Conservation (phyloP, 2,797 vertebrate genomes). For the Sphenopsis melanotis region DNA sequence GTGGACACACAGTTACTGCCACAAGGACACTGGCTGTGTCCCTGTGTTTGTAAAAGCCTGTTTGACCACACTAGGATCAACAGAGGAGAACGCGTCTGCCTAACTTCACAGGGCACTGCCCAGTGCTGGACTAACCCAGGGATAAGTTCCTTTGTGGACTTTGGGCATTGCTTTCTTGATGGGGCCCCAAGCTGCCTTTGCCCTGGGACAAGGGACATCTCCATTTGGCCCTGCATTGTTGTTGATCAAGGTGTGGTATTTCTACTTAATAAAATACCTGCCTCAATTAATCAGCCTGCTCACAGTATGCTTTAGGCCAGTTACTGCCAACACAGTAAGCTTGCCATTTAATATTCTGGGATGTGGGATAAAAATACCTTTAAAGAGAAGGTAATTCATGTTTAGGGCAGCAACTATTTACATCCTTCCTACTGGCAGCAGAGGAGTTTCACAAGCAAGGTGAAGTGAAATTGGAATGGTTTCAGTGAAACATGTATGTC, state of each 20-base stretch:
- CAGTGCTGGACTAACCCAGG: neutral
- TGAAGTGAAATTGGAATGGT: neutral
- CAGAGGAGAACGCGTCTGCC: neutral
- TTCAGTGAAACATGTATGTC: neutral
- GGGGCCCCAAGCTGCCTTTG: neutral
- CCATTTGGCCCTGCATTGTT: neutral
- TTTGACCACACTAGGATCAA: neutral
- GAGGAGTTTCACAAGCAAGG: neutral
- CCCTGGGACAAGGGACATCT: neutral
- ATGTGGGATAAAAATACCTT: neutral
- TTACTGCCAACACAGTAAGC: neutral
- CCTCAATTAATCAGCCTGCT: neutral
- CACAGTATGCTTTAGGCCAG: neutral
- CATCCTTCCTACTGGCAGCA: fast-evolving
- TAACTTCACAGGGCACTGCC: neutral
- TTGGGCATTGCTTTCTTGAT: neutral
- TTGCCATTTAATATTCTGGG: neutral
- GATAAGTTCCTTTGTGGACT: neutral
- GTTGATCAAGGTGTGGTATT: neutral
- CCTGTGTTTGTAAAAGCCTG: neutral
- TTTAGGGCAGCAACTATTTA: neutral
- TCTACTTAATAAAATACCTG: neutral
- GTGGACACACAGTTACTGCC: neutral
- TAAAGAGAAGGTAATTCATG: neutral
- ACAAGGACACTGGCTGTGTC: neutral